Percentiles rank a stretch among this genome's conserved stretches.
phyloP scores from a whole-genome alignment of 1,140 invertebrate species.

The Anastatus disparis region DNA sequence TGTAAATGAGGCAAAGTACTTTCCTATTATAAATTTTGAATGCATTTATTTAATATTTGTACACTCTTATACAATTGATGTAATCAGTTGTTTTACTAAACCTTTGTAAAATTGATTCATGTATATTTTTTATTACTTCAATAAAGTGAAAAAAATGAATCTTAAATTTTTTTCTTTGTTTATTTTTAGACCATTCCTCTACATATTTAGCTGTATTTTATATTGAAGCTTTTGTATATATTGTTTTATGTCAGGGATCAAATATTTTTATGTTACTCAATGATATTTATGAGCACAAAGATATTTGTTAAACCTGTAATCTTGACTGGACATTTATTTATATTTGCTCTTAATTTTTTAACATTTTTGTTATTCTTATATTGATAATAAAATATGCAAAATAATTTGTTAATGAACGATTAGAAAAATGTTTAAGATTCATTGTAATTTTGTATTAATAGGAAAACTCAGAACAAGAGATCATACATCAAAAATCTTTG shows the following conservation, averaged over 20 bases:
- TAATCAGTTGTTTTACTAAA: slow-evolving; percentile 6
- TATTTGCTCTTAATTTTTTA: slow-evolving; percentile 14
- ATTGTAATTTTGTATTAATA: slow-evolving; percentile 40
- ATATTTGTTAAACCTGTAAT: not conserved
- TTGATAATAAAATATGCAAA: not conserved
- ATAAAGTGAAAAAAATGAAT: slow-evolving; percentile 56
- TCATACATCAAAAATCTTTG: slow-evolving; percentile 59
- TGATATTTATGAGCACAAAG: not conserved
- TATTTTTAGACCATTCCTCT: slow-evolving; percentile 15
- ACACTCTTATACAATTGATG: slow-evolving; percentile 3
- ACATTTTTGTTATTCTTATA: not conserved
- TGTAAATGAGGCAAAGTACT: not conserved
- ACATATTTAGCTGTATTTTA: slow-evolving; percentile 7
- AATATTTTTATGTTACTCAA: not conserved
- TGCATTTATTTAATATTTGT: slow-evolving; percentile 8
- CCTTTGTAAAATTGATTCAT: slow-evolving; percentile 51
- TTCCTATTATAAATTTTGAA: not conserved
- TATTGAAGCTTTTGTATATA: not conserved
- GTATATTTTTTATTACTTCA: slow-evolving; percentile 61
- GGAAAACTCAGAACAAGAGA: slow-evolving; percentile 63
- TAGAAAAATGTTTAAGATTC: not conserved
- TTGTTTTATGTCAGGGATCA: not conserved
- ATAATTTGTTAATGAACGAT: not conserved
- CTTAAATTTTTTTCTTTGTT: slow-evolving; percentile 24
- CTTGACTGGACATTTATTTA: not conserved